Evolutionary conservation across 2,888 invertebrate genomes (phyloP).

Genomic region (Corythucha ciliata): DNA sequence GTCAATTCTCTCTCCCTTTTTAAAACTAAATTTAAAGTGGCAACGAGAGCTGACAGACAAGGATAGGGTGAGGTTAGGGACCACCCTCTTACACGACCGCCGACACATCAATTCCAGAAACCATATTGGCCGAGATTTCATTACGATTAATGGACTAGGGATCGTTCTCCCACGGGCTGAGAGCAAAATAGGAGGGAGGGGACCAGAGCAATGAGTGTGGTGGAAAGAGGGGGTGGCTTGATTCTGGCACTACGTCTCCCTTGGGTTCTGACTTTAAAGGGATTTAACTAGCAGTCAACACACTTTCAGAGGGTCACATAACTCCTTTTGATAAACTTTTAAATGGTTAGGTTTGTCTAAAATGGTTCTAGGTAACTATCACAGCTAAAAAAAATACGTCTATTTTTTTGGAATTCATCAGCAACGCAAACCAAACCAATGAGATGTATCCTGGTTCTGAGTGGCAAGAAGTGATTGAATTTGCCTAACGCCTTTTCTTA

Average conservation of each 20-base stretch:
- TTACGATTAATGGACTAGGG: constrained; percentile 45
- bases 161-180: constrained; percentile 42
- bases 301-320: too few relatives aligned
- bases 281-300: constrained; percentile 24
- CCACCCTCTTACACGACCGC: constrained; percentile 26
- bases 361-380: too few relatives aligned
- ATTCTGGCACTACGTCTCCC: background rate
- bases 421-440: too few relatives aligned
- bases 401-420: too few relatives aligned
- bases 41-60: too few relatives aligned
- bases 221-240: constrained; percentile 1
- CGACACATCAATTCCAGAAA: constrained; percentile 35
- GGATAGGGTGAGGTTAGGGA: constrained; percentile 22
- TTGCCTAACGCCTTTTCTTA: too few relatives aligned
- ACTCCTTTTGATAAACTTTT: too few relatives aligned
- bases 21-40: constrained; percentile 35
- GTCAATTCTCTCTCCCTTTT: constrained; percentile 28
- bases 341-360: too few relatives aligned
- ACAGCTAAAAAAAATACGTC: too few relatives aligned
- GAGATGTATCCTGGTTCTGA: too few relatives aligned
- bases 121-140: constrained; percentile 45
- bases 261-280: constrained; percentile 20
- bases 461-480: too few relatives aligned
- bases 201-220: constrained; percentile 2
- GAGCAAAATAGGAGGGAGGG: constrained; percentile 49